phyloP scores from a whole-genome alignment of 2,797 vertebrate species.

The Lutjanus argentimaculatus region DNA sequence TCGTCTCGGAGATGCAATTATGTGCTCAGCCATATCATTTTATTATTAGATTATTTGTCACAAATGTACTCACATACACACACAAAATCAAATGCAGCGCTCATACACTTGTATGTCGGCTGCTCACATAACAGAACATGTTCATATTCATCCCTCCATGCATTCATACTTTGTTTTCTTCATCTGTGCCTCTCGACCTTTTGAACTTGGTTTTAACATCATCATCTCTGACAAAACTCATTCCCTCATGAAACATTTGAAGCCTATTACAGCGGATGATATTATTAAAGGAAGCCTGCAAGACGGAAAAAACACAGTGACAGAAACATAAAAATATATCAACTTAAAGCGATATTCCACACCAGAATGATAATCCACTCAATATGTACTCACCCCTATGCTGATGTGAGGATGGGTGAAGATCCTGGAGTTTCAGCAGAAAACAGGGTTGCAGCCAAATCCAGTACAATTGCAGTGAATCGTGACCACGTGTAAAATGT shows the following conservation, averaged over 20 bases:
- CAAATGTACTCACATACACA: not conserved
- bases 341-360: no score
- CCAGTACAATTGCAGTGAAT: no score
- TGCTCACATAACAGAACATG: not conserved
- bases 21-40: constrained; percentile 34
- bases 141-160: no score
- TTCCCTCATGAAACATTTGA: not conserved
- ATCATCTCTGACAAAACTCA: not conserved
- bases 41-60: constrained; percentile 28
- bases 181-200: not conserved
- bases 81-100: not conserved
- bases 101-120: no score
- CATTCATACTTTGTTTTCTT: not conserved
- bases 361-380: no score
- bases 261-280: not conserved
- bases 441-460: no score
- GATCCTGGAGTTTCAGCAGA: no score
- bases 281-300: not conserved
- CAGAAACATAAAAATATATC: constrained; percentile 9
- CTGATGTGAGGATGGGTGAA: no score
- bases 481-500: no score
- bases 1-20: constrained; percentile 35
- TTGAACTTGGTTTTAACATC: not conserved
- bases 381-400: no score
- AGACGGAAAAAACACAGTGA: constrained; percentile 2